Evolutionary conservation across 2,797 vertebrate genomes (phyloP).

Genomic region (Fratercula arctica): DNA sequence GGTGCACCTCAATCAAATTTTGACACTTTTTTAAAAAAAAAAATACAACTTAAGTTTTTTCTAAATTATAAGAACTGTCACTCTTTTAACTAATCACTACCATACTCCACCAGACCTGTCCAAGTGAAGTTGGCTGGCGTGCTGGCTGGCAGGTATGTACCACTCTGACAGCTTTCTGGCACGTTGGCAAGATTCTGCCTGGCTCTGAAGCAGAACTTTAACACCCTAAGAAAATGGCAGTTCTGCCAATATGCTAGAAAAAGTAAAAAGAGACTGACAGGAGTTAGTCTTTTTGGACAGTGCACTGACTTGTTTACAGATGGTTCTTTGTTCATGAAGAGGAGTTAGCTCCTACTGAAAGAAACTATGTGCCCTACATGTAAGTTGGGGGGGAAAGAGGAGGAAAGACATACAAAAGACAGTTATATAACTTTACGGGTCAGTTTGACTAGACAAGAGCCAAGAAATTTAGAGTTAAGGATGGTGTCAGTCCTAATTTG

Average conservation of each 20-base stretch:
- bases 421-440: neutral
- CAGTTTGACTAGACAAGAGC: neutral
- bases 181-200: constrained; percentile 49
- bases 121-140: constrained; percentile 36
- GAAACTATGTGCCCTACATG: neutral
- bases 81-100: constrained; percentile 58
- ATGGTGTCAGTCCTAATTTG: constrained; percentile 1
- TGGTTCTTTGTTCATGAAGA: constrained; percentile 41
- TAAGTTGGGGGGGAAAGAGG: neutral
- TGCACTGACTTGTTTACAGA: constrained; percentile 45
- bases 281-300: constrained; percentile 2
- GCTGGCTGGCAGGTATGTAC: constrained; percentile 31
- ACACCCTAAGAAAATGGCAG: constrained; percentile 56
- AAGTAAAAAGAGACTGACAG: constrained; percentile 32
- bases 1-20: constrained; percentile 1
- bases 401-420: neutral
- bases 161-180: constrained; percentile 62
- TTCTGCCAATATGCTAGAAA: constrained; percentile 33
- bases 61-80: constrained; percentile 36
- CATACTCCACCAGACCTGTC: constrained; percentile 53
- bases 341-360: neutral
- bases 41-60: neutral
- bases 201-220: constrained; percentile 56
- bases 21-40: neutral
- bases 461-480: constrained; percentile 23